Base-by-base conservation (phyloP, 2,797 vertebrate genomes). In the Takifugu rubripes region DNA sequence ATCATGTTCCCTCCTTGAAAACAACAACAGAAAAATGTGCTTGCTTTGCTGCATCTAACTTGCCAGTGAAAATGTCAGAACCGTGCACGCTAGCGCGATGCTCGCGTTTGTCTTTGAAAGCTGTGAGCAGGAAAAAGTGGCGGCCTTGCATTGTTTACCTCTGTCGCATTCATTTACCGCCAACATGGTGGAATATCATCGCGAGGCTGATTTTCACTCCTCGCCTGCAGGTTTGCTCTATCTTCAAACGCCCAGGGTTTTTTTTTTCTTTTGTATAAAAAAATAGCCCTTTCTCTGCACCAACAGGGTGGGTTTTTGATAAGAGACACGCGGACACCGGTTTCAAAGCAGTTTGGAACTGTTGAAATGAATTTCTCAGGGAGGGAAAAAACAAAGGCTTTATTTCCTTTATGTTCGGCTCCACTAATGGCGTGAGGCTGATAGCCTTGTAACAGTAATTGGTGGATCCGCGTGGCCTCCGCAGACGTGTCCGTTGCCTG, bases 101-200 rank as follows among this genome's bases (percentile, higher is more conserved):
- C 55, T 67, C 12, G 25, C 46, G 51, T 65, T 9, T 27, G 4
- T 24, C 26, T 14, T 8, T 45, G 17, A 56, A 59, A n/a, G 49
- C 29, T 54, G 10, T 54, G n/a, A 56, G 26, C 27, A 33, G 33
- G 11, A 52, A 54, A 46, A 53, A 25, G 51, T n/a, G 66, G 58
- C 31, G 54, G 33, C 49, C 45, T 25, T 44, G 36, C 52, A 17
- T n/a, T 59, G 52, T 73, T 84, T 72, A 56, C 54, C 7, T 72
- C 66, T 54, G 52, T 79, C 59, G 63, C 52, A 29, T 49, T 49
- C n/a, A 14, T 26, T 49, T 49, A 52, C 49, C 51, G 52, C 52
- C 36, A 66, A 51, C 27, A 50, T 54, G 31, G 5, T 27, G 55
- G 40, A 50, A 56, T 62, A 51, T 66, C 56, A 51, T 64, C 44